Percentiles rank a stretch among this genome's conserved stretches.
Conservation (phyloP, 2,113 vertebrate species). For the Arothron firmamentum region DNA sequence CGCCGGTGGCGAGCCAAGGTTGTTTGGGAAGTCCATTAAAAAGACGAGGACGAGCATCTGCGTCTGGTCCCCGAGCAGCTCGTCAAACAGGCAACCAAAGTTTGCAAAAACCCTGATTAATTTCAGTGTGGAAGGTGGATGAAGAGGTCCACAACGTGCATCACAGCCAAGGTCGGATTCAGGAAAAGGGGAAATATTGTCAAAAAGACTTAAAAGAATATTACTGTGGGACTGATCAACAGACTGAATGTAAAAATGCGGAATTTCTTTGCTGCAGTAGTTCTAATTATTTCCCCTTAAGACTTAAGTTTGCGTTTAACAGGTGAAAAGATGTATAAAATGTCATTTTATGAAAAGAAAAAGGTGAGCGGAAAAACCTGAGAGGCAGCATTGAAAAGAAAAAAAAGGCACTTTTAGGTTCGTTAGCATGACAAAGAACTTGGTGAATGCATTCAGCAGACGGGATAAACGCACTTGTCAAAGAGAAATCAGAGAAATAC, state of each 20-base stretch:
- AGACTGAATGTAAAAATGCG: background rate
- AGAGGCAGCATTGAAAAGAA: constrained; percentile 4
- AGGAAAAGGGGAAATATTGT: too few relatives aligned
- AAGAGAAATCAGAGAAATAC: too few relatives aligned
- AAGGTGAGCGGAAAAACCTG: background rate
- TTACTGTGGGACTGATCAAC: too few relatives aligned
- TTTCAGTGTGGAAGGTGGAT: constrained; percentile 34
- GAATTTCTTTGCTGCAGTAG: constrained; percentile 1
- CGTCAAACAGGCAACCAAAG: constrained; percentile 19
- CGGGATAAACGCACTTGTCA: too few relatives aligned
- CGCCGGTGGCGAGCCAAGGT: constrained; percentile 56
- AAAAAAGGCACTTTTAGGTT: background rate
- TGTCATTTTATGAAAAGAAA: background rate
- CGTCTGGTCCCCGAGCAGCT: constrained; percentile 26
- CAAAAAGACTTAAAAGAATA: too few relatives aligned
- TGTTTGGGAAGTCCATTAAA: constrained; percentile 65
- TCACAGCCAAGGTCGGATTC: background rate
- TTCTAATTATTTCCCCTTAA: background rate
- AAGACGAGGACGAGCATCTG: constrained; percentile 45
- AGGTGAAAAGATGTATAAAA: constrained; percentile 5
- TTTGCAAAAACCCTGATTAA: constrained; percentile 1
- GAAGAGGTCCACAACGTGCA: constrained; percentile 24
- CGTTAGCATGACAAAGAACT: background rate
- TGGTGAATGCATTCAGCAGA: background rate
- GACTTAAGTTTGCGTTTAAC: background rate